Evolutionary conservation across 2,113 vertebrate genomes (phyloP).

Genomic region (Todiramphus saurophagus): DNA sequence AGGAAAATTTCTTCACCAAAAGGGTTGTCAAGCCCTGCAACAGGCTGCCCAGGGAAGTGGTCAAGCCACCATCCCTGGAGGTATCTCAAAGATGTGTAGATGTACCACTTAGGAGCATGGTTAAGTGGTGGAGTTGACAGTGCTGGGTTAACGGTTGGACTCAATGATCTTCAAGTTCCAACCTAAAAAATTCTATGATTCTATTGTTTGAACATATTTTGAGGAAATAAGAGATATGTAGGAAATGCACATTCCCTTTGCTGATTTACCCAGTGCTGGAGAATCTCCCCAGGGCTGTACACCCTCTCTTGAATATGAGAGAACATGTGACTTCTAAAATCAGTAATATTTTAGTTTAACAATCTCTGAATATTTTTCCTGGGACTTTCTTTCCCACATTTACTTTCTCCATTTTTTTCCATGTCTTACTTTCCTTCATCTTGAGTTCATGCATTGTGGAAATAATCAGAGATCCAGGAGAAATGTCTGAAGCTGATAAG

Average conservation of each 20-base stretch:
- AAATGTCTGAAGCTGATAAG: conserved; percentile 34
- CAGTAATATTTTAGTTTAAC: neutral
- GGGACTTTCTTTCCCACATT: neutral
- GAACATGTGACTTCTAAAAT: neutral
- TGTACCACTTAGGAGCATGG: neutral
- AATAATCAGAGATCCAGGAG: conserved; percentile 64
- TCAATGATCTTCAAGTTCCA: neutral
- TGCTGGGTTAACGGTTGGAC: fast-evolving
- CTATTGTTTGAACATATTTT: neutral
- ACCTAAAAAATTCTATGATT: neutral
- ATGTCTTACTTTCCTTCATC: neutral
- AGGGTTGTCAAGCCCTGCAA: neutral
- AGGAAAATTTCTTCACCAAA: neutral
- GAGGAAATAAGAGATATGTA: neutral
- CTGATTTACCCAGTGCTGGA: neutral
- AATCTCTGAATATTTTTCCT: neutral
- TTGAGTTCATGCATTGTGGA: conserved; percentile 26
- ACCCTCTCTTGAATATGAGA: neutral
- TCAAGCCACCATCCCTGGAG: neutral
- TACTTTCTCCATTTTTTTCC: neutral
- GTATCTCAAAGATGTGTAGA: neutral
- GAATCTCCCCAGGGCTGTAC: neutral
- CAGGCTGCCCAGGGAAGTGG: neutral
- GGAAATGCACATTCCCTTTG: neutral
- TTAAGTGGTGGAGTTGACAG: neutral